Evolutionary conservation across 2,113 vertebrate genomes (phyloP), one percentile per base, ranked within the genome.

Genomic region (Brachyhypopomus gauderio): DNA sequence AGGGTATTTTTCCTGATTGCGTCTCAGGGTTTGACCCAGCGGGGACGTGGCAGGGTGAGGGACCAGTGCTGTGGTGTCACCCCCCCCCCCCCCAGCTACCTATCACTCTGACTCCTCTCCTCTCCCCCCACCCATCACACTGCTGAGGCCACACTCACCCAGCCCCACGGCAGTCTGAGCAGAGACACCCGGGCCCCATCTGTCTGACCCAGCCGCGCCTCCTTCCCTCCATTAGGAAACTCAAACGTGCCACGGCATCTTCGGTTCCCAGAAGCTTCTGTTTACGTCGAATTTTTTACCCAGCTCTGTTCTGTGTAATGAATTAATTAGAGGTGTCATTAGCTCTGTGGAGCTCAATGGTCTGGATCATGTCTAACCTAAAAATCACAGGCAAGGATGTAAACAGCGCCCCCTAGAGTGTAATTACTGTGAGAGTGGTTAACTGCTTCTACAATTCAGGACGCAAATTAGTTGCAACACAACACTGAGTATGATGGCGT

Each of bases 291-390:
- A 30, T 30, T 25, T 76, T 69, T 76, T 76, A 52, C 48, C 45
- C 72, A 45, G 67, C 75, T 36, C 56, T 71, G 64, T 77, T 77
- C 62, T 30, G 34, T 48, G 60, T 84, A 84, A 80, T 84, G 66
- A 80, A 80, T 80, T 72, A 84, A 77, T 80, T 80, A 84, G 79
- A 70, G 62, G 78, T 60, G 80, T 84, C 78, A 71, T 84, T 84
- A 84, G 74, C 67, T 72, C 45, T 23, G 58, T 73, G 62, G 72
- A 69, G 75, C 67, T 84, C 78, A 84, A 80, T 80, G 83, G 79
- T 84, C 78, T 80, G 66, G 19, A 77, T 77, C 78, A 1, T 84
- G 73, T 80, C 59, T 72, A 69, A 71, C 77, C 66, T 80, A 80
- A 59, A 80, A 82, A 77, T 84, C 69, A 80, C 66, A 66, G 55